Evolutionary conservation across 2,113 vertebrate species (phyloP).

Genomic region (Panurus biarmicus): DNA sequence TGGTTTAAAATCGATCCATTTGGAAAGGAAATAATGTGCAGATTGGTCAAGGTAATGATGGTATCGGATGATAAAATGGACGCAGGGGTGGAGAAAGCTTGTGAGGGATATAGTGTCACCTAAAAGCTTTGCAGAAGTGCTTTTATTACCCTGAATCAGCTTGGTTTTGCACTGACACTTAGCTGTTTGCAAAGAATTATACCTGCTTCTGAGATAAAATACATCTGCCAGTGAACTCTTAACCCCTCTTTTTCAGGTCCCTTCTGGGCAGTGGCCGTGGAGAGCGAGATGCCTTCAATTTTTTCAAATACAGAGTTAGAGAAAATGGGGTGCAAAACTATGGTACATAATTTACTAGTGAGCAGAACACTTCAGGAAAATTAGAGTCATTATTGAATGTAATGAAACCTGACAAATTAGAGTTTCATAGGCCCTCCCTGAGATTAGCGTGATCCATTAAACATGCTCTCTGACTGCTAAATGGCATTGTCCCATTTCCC

Average conservation of each 20-base stretch:
- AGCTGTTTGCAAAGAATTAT: not conserved
- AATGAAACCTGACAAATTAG: constrained; percentile 64
- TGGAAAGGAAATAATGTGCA: constrained; percentile 37
- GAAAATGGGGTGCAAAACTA: constrained; percentile 12
- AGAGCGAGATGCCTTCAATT: not conserved
- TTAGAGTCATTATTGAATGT: constrained; percentile 47
- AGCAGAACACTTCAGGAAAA: constrained; percentile 47
- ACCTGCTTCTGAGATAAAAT: constrained; percentile 36
- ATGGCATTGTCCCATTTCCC: constrained; percentile 28
- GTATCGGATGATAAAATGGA: not conserved
- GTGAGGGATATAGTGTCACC: constrained; percentile 17
- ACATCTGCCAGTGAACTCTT: not conserved
- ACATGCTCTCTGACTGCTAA: constrained; percentile 39
- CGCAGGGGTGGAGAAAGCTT: not conserved
- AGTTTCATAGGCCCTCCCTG: constrained; percentile 52
- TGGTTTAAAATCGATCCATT: constrained; percentile 21
- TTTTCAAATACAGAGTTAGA: not conserved
- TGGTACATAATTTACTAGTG: constrained; percentile 29
- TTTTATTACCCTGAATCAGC: constrained; percentile 56
- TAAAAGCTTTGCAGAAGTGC: constrained; percentile 19
- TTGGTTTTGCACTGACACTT: constrained; percentile 13
- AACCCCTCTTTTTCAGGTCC: not conserved
- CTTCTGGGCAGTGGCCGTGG: not conserved
- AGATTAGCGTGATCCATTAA: constrained; percentile 53
- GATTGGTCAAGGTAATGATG: constrained; percentile 7